Evolutionary conservation across 1,140 invertebrate genomes (phyloP).

Genomic region (Metaphire vulgaris): DNA sequence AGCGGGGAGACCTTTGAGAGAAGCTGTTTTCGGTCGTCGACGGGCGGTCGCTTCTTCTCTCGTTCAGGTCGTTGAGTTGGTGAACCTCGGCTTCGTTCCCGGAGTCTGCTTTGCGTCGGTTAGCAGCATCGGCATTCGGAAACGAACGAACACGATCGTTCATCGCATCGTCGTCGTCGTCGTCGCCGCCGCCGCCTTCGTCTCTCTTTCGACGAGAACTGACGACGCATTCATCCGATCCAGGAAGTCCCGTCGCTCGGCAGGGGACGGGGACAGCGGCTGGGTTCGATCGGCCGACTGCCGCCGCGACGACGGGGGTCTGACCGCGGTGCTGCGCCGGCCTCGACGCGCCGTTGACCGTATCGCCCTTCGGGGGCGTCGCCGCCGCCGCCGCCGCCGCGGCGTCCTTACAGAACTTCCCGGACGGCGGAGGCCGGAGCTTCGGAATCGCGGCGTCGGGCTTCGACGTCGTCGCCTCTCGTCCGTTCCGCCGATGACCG

Average conservation of each 20-base stretch:
- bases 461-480: conserved; percentile 20
- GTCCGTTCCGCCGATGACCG: conserved; percentile 34
- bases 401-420: neutral
- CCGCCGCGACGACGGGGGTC: neutral
- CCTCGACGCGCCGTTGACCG: too few relatives aligned
- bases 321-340: too few relatives aligned
- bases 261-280: neutral
- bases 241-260: neutral
- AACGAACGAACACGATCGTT: conserved; percentile 3
- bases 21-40: too few relatives aligned
- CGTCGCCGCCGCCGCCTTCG: neutral
- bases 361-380: too few relatives aligned
- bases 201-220: neutral
- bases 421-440: neutral
- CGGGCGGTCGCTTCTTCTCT: neutral
- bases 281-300: neutral
- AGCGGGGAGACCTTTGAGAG: too few relatives aligned
- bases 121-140: conserved; percentile 3
- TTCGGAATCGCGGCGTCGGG: conserved; percentile 5
- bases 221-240: neutral
- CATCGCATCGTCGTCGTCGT: neutral
- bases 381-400: too few relatives aligned
- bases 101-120: neutral
- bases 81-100: neutral
- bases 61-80: neutral